Evolutionary conservation across 2,797 vertebrate species (phyloP).

Genomic region (Pseudotriccus pelzelni): DNA sequence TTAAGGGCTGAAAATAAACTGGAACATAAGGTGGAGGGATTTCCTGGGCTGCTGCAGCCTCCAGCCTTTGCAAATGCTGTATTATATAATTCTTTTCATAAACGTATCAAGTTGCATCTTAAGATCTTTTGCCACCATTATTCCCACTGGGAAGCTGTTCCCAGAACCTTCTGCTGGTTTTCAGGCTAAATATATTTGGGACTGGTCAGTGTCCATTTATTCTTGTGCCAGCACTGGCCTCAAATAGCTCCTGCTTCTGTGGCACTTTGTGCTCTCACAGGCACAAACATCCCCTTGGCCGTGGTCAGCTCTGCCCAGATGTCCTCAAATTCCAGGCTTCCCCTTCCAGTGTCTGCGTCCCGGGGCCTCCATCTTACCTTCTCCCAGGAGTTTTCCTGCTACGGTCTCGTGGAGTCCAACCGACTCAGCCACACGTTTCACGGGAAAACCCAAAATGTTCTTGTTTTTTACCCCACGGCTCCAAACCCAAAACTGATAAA

Average conservation of each 20-base stretch:
- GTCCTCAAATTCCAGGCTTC: neutral
- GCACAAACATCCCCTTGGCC: neutral
- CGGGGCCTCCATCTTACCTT: neutral
- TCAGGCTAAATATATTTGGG: neutral
- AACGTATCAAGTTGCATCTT: neutral
- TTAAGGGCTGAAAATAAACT: neutral
- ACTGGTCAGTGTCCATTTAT: neutral
- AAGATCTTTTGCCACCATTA: neutral
- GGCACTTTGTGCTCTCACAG: neutral
- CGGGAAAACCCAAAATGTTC: neutral
- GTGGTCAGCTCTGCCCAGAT: rapidly evolving
- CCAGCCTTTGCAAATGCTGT: neutral
- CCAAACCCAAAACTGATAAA: neutral
- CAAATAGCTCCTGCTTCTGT: neutral
- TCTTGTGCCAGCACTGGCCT: neutral
- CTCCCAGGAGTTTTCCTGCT: neutral
- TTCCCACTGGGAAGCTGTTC: neutral
- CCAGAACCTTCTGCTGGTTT: neutral
- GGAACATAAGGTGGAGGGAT: neutral
- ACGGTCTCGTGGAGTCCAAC: neutral
- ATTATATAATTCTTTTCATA: neutral
- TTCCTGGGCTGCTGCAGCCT: neutral
- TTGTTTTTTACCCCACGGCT: neutral
- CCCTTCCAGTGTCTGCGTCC: rapidly evolving
- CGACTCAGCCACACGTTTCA: neutral